Base-by-base conservation (phyloP, 2,797 vertebrate species). In the Zonotrichia albicollis region DNA sequence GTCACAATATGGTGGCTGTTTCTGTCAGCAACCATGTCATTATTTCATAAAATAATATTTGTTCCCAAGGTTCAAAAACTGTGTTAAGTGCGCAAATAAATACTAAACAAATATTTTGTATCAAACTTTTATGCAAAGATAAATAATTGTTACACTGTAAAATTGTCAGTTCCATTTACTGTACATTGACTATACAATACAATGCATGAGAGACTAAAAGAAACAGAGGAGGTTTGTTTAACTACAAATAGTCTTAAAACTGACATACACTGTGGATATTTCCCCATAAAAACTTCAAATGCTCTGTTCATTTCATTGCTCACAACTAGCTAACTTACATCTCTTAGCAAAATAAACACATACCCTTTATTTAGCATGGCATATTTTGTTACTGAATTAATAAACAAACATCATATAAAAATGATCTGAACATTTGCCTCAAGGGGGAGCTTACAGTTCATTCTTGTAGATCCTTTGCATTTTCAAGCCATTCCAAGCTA, bases 401-500 rank as follows among this genome's bases (percentile, higher is more conserved):
- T 96, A 97, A 97, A 94, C 94, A 96, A 97, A 96, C 81, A 89
- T 90, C 88, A 96, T 97, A 97, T 97, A 98, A 98, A 98, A 98
- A 95, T 87, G 79, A 97, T 97, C 89, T 96, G 96, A 97, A 97
- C 89, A 95, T 96, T 97, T 97, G 97, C 98, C 98, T 98, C 97
- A 97, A 97, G 97, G 96, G 98, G 97, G 97, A 98, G 97, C 97
- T 98, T 97, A 97, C 94, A 97, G 97, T 98, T 98, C 97, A 95
- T 97, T 97, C 96, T 97, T 96, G 96, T 87, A 96, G 94, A 97
- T 97, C 97, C 96, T 95, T 94, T 95, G 97, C 97, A 96, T 96
- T 97, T 95, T 97, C 96, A 98, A 98, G 98, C 98, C 98, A 98
- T 98, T 98, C 98, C 98, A 98, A 98, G 98, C 97, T 95, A 96